Evolutionary conservation across 2,888 invertebrate genomes (phyloP).

Genomic region (Apodemia mormo): DNA sequence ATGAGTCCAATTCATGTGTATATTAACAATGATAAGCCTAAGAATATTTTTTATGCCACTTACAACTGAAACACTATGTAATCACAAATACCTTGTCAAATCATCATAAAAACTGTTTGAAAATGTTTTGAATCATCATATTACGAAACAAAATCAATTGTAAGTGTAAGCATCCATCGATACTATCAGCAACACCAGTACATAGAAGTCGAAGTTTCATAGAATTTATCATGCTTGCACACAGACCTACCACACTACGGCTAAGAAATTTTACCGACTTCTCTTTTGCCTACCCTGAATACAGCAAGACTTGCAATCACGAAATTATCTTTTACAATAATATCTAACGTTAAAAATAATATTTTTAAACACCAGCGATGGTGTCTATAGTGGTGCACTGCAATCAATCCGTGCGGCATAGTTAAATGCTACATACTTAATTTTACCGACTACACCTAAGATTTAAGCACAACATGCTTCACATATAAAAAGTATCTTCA

Average conservation of each 20-base stretch:
- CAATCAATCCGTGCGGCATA: no score
- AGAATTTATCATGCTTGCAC: conserved; percentile 42
- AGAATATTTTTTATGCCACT: neutral
- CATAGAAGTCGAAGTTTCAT: conserved; percentile 34
- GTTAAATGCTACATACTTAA: no score
- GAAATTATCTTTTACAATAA: conserved; percentile 49
- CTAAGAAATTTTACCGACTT: conserved; percentile 47
- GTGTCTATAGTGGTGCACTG: no score
- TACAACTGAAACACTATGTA: neutral
- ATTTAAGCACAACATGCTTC: no score
- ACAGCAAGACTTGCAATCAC: conserved; percentile 70
- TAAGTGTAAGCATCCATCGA: conserved; percentile 19
- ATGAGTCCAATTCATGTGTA: neutral
- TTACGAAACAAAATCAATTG: conserved; percentile 12
- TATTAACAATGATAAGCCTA: conserved; percentile 1
- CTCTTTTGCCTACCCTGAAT: conserved; percentile 72
- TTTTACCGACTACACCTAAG: no score
- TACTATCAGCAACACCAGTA: conserved; percentile 34
- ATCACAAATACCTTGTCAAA: neutral
- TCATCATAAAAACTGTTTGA: no score
- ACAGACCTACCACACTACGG: conserved; percentile 39
- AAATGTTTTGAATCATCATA: no score
- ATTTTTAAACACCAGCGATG: neutral
- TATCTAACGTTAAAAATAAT: neutral
- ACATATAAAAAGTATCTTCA: no score